Conservation (phyloP, 2,113 vertebrate genomes). For the Columbina picui region DNA sequence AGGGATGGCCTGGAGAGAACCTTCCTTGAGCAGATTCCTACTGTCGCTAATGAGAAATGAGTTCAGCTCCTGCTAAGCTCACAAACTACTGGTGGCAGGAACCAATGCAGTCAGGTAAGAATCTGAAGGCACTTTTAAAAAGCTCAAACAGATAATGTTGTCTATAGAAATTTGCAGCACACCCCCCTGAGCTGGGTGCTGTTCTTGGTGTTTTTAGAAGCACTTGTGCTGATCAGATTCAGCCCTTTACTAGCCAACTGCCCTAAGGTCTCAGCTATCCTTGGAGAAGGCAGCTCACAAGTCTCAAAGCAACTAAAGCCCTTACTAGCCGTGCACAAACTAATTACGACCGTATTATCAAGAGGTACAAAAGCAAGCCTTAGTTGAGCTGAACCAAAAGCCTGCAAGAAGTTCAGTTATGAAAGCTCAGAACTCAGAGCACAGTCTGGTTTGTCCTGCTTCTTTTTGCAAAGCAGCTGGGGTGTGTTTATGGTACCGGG, state of each 20-base stretch:
- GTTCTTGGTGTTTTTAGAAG: background rate
- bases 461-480: fast-evolving
- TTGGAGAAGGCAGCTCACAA: background rate
- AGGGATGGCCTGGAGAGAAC: background rate
- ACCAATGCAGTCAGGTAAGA: background rate
- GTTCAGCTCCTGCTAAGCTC: background rate
- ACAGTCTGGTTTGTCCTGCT: background rate
- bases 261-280: background rate
- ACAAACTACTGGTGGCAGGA: background rate
- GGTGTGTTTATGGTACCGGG: background rate
- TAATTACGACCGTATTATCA: background rate
- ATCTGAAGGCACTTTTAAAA: background rate
- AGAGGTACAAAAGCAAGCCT: fast-evolving
- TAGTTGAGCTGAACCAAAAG: background rate
- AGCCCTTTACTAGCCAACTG: background rate
- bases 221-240: background rate
- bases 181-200: background rate
- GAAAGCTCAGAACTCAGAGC: background rate
- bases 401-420: background rate
- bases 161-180: background rate
- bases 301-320: background rate
- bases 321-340: background rate
- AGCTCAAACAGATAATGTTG: background rate
- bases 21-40: background rate
- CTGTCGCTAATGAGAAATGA: background rate